These are phyloP conservation scores for Crocidura indochinensis DNA, from an alignment of 2,797 vertebrate genomes.

Conservation along the genomic window DNA sequence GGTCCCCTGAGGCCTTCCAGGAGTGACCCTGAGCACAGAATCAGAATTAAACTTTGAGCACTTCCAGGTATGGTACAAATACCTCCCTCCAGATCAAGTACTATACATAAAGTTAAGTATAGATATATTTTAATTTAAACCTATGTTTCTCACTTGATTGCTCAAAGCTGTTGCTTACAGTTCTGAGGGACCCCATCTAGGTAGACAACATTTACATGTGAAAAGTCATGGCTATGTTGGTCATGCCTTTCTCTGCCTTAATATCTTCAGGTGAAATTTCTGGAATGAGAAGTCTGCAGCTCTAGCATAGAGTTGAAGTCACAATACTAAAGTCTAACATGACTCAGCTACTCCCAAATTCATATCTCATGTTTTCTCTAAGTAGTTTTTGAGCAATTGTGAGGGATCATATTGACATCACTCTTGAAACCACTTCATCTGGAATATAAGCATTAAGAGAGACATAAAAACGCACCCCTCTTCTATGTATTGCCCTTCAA, in stretches of 20 bases:
- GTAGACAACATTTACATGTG: not conserved
- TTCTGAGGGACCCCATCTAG: not conserved
- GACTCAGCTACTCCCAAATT: not conserved
- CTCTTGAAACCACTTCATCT: not conserved
- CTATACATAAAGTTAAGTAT: no score
- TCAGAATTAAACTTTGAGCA: no score
- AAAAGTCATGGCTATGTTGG: constrained; percentile 11
- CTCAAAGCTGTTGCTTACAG: not conserved
- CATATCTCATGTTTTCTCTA: not conserved
- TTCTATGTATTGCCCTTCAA: no score
- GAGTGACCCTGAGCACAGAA: no score
- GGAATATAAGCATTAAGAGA: not conserved
- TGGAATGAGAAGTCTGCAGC: not conserved
- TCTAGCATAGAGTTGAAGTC: not conserved
- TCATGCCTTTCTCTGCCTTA: constrained; percentile 26
- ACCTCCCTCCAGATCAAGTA: no score
- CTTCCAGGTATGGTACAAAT: no score
- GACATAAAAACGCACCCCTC: not conserved
- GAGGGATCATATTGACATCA: not conserved
- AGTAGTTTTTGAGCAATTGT: not conserved
- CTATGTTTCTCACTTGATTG: constrained; percentile 14
- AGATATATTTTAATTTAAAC: no score
- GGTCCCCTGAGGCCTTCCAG: no score
- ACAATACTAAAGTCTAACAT: not conserved
- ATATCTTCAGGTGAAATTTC: constrained; percentile 46